Base-by-base conservation (phyloP, 2,888 invertebrate species). In the Idaea straminata region DNA sequence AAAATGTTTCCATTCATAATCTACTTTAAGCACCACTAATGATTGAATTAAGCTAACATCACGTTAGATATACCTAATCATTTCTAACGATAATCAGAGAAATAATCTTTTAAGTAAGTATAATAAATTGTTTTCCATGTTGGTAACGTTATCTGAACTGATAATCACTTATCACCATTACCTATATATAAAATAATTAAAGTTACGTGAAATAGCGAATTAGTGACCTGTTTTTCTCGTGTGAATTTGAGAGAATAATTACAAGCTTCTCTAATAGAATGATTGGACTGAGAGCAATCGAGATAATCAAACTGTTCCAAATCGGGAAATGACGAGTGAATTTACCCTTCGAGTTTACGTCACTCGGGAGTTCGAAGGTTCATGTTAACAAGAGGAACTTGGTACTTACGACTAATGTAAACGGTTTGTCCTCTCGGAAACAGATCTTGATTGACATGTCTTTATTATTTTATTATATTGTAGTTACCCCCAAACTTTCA, bases 271-370 rank as follows among this genome's bases (percentile, higher is more conserved):
- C 57, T 65, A 67, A 69, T 66, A 25, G 67, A 66, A 68, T 65
- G 61, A 69, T 72, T 68, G 67, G 61, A 64, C 62, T 62, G 36
- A 59, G 57, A 64, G 38, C 57, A 67, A 64, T 68, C 62, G 35
- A 65, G 60, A 66, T 64, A 65, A 64, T 64, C 59, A 64, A 65
- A 60, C 61, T 35, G 16, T 35, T 61, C 15, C 25, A 58, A 60
- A n/a, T 61, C 57, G 59, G 34, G 59, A 36, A 35, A 61, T n/a
- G 63, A 61, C 36, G 38, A 38, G 61, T 61, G 25, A 47, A 61
- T 61, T 61, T 7, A 7, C 5, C 59, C 59, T 34, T 16, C 15
- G 15, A 16, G 58, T 59, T 16, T 59, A 59, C 58, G 58, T 59
- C 47, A 47, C 47, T 47, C 47, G 47, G 10, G 47, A 47, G 47